Percentiles rank a stretch among this genome's conserved stretches.
Evolutionary conservation across 2,797 vertebrate genomes (phyloP).

Genomic region (Molossus molossus): DNA sequence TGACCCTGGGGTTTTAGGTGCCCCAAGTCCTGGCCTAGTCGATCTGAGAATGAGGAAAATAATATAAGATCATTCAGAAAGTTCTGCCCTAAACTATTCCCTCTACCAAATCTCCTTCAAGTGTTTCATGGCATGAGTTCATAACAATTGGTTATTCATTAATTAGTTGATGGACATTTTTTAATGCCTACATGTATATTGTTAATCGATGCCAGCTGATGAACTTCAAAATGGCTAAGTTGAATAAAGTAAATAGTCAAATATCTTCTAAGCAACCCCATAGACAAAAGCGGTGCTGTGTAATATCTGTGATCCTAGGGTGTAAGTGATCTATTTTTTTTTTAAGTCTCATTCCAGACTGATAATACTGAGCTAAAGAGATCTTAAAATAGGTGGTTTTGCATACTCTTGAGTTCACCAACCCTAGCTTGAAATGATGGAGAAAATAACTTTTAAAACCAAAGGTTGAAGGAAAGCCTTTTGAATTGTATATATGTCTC

Average conservation of each 20-base stretch:
- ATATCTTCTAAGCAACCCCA: background rate
- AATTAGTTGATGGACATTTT: background rate
- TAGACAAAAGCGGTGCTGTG: background rate
- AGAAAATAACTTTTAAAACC: constrained; percentile 7
- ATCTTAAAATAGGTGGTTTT: constrained; percentile 1
- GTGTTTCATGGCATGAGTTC: background rate
- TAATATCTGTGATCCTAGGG: background rate
- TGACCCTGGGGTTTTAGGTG: background rate
- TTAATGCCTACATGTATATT: background rate
- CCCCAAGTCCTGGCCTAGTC: background rate
- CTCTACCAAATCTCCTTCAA: background rate
- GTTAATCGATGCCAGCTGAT: background rate
- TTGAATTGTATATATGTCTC: background rate
- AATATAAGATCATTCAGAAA: background rate
- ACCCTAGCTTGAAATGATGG: background rate
- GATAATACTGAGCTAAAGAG: background rate
- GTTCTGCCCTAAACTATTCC: background rate
- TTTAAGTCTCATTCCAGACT: background rate
- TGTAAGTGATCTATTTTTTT: background rate
- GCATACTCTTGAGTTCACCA: background rate
- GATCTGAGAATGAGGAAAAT: background rate
- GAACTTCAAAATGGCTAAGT: background rate
- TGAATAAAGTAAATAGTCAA: background rate
- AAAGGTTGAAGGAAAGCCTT: background rate
- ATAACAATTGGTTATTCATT: background rate